Evolutionary conservation across 1,140 invertebrate species (phyloP).

Genomic region (Bicyclus anynana): DNA sequence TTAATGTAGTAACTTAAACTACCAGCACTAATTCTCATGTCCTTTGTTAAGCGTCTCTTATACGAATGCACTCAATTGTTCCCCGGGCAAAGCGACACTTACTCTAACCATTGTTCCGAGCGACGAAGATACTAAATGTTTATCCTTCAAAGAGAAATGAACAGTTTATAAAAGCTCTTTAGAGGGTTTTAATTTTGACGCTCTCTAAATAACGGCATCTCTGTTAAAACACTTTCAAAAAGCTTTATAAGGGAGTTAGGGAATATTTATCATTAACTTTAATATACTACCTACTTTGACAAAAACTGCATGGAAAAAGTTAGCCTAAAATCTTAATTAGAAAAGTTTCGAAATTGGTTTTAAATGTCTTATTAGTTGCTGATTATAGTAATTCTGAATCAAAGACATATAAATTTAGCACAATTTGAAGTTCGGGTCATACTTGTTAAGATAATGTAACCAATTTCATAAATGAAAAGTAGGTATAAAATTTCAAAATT

Average conservation of each 20-base stretch:
- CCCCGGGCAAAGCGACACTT: conserved; percentile 24
- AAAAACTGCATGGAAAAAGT: too few relatives aligned
- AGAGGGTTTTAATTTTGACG: conserved; percentile 14
- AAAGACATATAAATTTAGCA: too few relatives aligned
- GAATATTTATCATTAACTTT: too few relatives aligned
- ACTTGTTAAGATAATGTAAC: too few relatives aligned
- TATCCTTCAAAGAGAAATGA: conserved; percentile 26
- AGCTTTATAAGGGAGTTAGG: neutral
- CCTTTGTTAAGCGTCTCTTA: conserved; percentile 26
- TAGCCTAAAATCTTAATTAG: too few relatives aligned
- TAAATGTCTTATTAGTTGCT: too few relatives aligned
- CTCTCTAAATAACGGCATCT: neutral
- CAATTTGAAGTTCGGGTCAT: too few relatives aligned
- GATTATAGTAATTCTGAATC: too few relatives aligned
- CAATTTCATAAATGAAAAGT: too few relatives aligned
- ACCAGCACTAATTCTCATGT: conserved; percentile 11
- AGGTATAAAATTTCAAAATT: too few relatives aligned
- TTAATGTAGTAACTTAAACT: conserved; percentile 16
- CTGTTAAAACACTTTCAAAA: neutral
- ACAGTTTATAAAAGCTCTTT: conserved; percentile 19
- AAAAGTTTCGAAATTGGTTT: too few relatives aligned
- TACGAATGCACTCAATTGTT: conserved; percentile 27
- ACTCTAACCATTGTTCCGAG: conserved; percentile 21
- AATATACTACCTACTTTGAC: too few relatives aligned
- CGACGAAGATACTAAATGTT: conserved; percentile 18